phyloP scores from a whole-genome alignment of 1,140 invertebrate genomes.

The Zeugodacus cucurbitae region DNA sequence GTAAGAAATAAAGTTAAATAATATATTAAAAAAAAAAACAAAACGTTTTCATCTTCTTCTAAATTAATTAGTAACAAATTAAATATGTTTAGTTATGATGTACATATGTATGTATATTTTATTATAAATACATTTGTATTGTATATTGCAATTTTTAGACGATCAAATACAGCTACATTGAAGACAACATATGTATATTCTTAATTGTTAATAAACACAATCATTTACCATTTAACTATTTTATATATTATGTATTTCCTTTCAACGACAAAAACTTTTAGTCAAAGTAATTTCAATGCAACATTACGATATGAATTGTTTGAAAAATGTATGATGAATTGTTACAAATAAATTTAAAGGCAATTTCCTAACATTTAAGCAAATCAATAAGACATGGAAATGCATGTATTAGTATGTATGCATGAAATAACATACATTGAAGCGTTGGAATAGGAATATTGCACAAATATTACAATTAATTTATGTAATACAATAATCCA shows the following conservation, averaged over 20 bases:
- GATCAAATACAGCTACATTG: neutral
- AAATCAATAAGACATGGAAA: neutral
- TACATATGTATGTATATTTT: neutral
- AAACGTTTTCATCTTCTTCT: neutral
- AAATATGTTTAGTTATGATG: neutral
- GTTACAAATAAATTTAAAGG: neutral
- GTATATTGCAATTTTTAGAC: neutral
- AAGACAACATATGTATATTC: neutral
- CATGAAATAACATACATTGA: neutral
- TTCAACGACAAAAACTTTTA: neutral
- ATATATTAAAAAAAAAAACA: neutral
- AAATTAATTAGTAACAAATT: neutral
- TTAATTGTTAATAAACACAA: neutral
- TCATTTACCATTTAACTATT: neutral
- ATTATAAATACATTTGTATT: neutral
- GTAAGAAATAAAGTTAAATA: constrained; percentile 42
- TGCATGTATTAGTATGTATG: neutral
- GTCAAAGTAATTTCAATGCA: neutral
- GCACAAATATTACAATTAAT: neutral
- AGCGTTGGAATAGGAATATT: neutral
- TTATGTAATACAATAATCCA: neutral
- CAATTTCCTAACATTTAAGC: neutral
- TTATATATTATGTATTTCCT: neutral
- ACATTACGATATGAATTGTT: neutral
- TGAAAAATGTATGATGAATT: neutral